Conservation (phyloP, 2,113 vertebrate species). For the Haplotaxodon microlepis region DNA sequence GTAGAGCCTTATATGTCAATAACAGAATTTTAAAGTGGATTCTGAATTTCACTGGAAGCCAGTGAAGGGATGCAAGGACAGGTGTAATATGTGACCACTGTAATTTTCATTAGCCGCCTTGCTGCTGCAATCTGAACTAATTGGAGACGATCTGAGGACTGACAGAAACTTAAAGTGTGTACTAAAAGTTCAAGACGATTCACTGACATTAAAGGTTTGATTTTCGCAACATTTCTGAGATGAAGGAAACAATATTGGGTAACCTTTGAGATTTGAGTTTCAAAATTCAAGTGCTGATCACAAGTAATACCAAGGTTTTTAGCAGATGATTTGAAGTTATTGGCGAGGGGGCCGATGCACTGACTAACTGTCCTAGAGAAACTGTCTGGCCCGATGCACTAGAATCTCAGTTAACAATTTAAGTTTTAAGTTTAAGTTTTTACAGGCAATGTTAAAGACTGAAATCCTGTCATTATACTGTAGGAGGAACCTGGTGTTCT, state of each 20-base stretch:
- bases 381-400: not conserved
- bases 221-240: not conserved
- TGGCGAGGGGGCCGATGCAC: not conserved
- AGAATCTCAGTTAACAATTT: not conserved
- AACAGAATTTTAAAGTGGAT: not conserved
- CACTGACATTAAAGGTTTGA: not conserved
- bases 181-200: not conserved
- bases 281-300: not conserved
- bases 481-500: conserved; percentile 47
- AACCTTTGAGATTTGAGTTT: not conserved
- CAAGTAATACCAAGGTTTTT: not conserved
- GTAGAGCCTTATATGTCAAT: not conserved
- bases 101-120: rapidly evolving
- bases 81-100: not conserved
- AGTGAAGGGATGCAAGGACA: not conserved
- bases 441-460: not conserved
- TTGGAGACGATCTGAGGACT: not conserved
- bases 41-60: not conserved
- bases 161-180: not conserved
- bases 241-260: not conserved
- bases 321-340: not conserved
- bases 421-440: not conserved
- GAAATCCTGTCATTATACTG: not conserved
- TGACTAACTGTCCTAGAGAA: not conserved
- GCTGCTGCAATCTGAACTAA: not conserved